phyloP scores from a whole-genome alignment of 1,140 invertebrate genomes.

The Plodia interpunctella region DNA sequence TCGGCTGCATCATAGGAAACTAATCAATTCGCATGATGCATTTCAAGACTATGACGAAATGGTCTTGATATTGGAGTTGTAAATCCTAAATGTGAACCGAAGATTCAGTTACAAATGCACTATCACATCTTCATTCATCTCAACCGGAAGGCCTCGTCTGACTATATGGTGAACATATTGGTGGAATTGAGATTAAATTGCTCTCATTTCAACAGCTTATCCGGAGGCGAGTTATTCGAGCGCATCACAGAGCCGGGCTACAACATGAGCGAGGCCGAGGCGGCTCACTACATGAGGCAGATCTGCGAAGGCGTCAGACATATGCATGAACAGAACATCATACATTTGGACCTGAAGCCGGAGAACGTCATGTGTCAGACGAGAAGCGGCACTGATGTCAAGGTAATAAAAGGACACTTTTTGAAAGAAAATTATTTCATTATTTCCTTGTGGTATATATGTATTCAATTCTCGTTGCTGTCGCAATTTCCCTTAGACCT shows the following conservation, averaged over 20 bases:
- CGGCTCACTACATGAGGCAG: conserved; percentile 99
- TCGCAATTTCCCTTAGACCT: too few species aligned
- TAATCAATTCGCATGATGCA: conserved; percentile 98
- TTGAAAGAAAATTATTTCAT: too few species aligned
- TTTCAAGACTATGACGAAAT: conserved; percentile 99
- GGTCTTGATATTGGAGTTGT: conserved; percentile 99
- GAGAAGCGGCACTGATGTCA: conserved; percentile 94
- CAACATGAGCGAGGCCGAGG: conserved; percentile 99
- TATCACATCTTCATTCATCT: too few species aligned
- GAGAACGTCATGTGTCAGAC: conserved; percentile 99
- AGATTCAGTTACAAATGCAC: too few species aligned
- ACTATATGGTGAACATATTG: too few species aligned
- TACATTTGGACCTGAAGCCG: conserved; percentile 97
- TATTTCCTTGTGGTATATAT: too few species aligned
- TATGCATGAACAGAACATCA: conserved; percentile 99
- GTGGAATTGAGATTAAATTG: too few species aligned
- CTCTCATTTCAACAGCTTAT: conserved; percentile 89
- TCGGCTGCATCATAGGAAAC: conserved; percentile 96
- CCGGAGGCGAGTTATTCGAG: conserved; percentile 98
- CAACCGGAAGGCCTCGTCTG: too few species aligned
- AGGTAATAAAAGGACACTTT: too few species aligned
- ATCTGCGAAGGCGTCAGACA: conserved; percentile 98
- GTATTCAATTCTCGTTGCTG: too few species aligned
- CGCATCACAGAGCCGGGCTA: conserved; percentile 98
- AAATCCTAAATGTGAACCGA: too few species aligned